A percentile compares a stretch with the other conserved stretches of the same genome.
Evolutionary conservation across 2,888 invertebrate genomes (phyloP).

Genomic region (Drosophila subquinaria): DNA sequence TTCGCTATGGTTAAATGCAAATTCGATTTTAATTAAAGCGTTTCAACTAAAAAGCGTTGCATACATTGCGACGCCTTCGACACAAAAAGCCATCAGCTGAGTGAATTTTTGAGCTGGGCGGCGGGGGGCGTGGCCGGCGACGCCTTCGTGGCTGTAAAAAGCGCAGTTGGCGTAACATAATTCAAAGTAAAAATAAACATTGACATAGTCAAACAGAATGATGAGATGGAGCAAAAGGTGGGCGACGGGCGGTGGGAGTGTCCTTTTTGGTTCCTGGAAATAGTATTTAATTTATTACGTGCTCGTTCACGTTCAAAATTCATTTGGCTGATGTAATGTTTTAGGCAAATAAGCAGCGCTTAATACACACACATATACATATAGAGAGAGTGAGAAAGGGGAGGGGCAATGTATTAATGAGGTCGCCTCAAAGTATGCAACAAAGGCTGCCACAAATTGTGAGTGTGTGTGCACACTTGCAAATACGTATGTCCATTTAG

Average conservation of each 20-base stretch:
- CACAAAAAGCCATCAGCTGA: conserved; percentile 23
- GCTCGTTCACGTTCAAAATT: conserved; percentile 64
- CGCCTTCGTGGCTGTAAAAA: conserved; percentile 10
- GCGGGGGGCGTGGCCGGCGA: neutral
- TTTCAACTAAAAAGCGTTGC: conserved; percentile 12
- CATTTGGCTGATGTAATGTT: conserved; percentile 80
- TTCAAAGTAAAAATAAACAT: conserved; percentile 77
- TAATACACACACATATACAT: conserved; percentile 31
- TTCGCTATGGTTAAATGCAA: conserved; percentile 6
- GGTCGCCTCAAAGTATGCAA: conserved; percentile 76
- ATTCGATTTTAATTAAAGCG: conserved; percentile 3
- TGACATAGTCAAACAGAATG: conserved; percentile 52
- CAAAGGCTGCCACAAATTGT: conserved; percentile 43
- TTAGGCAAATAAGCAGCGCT: conserved; percentile 70
- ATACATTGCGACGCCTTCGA: conserved; percentile 30
- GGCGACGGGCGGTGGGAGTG: conserved; percentile 25
- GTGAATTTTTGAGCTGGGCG: conserved; percentile 5
- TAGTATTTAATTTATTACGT: conserved; percentile 74
- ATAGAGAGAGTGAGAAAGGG: neutral
- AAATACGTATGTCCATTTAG: conserved; percentile 65
- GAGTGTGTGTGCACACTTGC: conserved; percentile 37
- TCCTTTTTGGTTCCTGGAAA: conserved; percentile 56
- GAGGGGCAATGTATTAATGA: conserved; percentile 58
- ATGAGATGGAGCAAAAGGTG: conserved; percentile 3
- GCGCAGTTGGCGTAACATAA: conserved; percentile 60